Evolutionary conservation across 2,888 invertebrate genomes (phyloP).

Genomic region (Xanthostigma xanthostigma): DNA sequence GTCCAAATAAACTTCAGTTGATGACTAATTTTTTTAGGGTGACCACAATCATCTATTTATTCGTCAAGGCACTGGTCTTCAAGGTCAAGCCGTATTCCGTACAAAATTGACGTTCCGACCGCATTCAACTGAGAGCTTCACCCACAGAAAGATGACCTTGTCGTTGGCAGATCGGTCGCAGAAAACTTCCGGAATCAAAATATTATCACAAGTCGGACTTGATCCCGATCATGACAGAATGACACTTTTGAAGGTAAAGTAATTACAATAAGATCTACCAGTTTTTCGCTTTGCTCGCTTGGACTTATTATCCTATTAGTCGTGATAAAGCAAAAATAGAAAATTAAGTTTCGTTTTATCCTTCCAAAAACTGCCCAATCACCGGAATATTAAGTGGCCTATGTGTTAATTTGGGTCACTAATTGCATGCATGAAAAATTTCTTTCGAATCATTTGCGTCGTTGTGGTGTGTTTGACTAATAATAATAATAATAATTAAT

Average conservation of each 20-base stretch:
- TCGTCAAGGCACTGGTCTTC: constrained; percentile 92
- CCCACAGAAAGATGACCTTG: constrained; percentile 97
- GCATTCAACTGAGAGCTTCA: constrained; percentile 97
- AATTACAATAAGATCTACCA: constrained; percentile 2
- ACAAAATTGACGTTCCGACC: constrained; percentile 96
- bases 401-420: too few relatives aligned
- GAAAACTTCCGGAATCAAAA: constrained; percentile 89
- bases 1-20: too few relatives aligned
- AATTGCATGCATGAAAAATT: too few relatives aligned
- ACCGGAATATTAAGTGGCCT: too few relatives aligned
- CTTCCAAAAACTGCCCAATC: too few relatives aligned
- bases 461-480: too few relatives aligned
- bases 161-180: constrained; percentile 90
- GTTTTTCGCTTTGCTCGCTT: too few relatives aligned
- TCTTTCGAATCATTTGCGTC: too few relatives aligned
- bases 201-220: constrained; percentile 80
- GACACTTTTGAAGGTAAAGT: constrained; percentile 70
- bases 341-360: too few relatives aligned
- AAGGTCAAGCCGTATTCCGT: constrained; percentile 93
- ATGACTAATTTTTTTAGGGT: constrained; percentile 37
- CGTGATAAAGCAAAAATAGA: too few relatives aligned
- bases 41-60: constrained; percentile 97
- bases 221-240: constrained; percentile 90
- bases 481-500: too few relatives aligned
- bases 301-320: too few relatives aligned